Evolutionary conservation across 2,888 invertebrate genomes (phyloP).

Genomic region (Aromia moschata): DNA sequence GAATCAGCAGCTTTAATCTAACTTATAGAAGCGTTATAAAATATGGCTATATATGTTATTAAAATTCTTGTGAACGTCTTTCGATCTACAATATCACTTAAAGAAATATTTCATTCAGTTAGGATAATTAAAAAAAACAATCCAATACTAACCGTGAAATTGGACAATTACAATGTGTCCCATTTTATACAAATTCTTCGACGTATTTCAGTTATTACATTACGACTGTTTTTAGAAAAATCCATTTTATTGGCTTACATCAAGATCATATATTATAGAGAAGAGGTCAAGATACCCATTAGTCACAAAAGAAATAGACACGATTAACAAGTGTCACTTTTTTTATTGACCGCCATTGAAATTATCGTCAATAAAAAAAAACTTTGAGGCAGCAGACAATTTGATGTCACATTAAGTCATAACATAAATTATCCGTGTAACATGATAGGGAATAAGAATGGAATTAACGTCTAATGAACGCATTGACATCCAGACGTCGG

Average conservation of each 20-base stretch:
- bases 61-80: not conserved
- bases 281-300: constrained; percentile 19
- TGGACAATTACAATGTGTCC: not conserved
- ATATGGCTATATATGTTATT: no score
- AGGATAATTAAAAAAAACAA: not conserved
- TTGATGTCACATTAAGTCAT: constrained; percentile 19
- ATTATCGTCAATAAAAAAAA: constrained; percentile 3
- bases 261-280: not conserved
- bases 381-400: constrained; percentile 9
- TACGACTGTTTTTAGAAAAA: not conserved
- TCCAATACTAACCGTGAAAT: constrained; percentile 1
- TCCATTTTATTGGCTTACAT: not conserved
- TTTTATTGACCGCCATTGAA: constrained; percentile 10
- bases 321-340: constrained; percentile 10
- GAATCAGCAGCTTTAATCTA: no score
- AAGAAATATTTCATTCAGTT: not conserved
- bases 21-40: no score
- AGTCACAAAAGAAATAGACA: constrained; percentile 5
- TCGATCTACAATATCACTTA: not conserved
- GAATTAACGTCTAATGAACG: constrained; percentile 3
- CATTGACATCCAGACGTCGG: constrained; percentile 1
- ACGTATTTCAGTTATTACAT: not conserved
- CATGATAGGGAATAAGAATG: constrained; percentile 7
- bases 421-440: constrained; percentile 20
- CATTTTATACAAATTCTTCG: not conserved